A percentile compares a stretch with the other conserved stretches of the same genome.
phyloP scores from a whole-genome alignment of 1,140 invertebrate species.

The Thaumetopoea pityocampa region DNA sequence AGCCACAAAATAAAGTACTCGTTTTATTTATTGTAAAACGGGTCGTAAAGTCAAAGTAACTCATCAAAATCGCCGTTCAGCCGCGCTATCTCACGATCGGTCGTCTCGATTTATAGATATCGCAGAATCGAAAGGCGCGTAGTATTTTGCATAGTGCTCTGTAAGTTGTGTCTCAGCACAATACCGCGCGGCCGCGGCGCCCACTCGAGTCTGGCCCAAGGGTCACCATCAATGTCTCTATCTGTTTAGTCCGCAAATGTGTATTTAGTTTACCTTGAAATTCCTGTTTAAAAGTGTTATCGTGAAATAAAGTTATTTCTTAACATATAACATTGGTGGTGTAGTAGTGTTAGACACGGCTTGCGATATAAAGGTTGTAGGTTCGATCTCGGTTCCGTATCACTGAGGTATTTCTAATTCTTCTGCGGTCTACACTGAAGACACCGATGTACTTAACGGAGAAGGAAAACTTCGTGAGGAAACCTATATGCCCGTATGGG shows the following conservation, averaged over 20 bases:
- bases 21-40: conserved; percentile 38
- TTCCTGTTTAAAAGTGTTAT: too few species aligned
- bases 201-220: not conserved
- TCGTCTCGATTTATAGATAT: conserved; percentile 66
- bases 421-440: too few species aligned
- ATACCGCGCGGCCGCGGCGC: conserved; percentile 28
- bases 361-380: too few species aligned
- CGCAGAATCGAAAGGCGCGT: conserved; percentile 62
- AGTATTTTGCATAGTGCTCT: conserved; percentile 68
- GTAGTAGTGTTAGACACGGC: too few species aligned
- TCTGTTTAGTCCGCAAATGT: not conserved
- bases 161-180: conserved; percentile 56
- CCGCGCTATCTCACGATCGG: conserved; percentile 62
- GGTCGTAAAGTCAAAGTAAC: conserved; percentile 52
- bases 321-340: too few species aligned
- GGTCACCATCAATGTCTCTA: conserved; percentile 4
- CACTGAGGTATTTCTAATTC: too few species aligned
- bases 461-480: too few species aligned
- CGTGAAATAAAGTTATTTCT: too few species aligned
- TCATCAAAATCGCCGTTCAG: conserved; percentile 63
- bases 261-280: too few species aligned
- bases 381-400: too few species aligned
- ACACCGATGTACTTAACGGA: too few species aligned
- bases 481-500: too few species aligned
- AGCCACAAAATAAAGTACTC: conserved; percentile 21